phyloP scores from a whole-genome alignment of 2,888 invertebrate species.

The Shargacucullia verbasci region DNA sequence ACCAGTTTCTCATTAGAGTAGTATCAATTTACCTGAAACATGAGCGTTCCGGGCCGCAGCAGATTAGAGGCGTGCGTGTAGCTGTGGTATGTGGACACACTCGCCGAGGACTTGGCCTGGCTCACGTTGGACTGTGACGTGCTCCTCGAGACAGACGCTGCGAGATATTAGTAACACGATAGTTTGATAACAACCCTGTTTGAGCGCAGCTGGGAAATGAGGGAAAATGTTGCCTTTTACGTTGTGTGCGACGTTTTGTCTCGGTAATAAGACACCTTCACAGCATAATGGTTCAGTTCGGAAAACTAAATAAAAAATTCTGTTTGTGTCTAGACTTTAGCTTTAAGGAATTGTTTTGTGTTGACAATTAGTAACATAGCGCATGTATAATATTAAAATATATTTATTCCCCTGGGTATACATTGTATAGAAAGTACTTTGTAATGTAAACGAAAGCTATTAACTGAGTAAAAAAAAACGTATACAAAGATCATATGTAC shows the following conservation, averaged over 20 bases:
- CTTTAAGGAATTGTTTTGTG: neutral
- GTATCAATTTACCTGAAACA: slow-evolving; percentile 74
- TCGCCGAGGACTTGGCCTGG: slow-evolving; percentile 73
- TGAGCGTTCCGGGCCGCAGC: slow-evolving; percentile 74
- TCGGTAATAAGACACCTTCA: slow-evolving; percentile 29
- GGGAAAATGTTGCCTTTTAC: slow-evolving; percentile 18
- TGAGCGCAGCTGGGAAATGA: neutral
- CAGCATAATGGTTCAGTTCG: too few species aligned
- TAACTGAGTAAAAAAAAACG: too few species aligned
- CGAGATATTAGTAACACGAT: slow-evolving; percentile 46
- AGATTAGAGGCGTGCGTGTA: slow-evolving; percentile 68
- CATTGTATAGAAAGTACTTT: too few species aligned
- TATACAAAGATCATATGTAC: too few species aligned
- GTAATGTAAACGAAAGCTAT: too few species aligned
- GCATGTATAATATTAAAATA: too few species aligned
- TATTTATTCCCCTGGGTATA: neutral
- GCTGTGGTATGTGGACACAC: slow-evolving; percentile 74
- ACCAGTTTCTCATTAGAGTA: slow-evolving; percentile 21
- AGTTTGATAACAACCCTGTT: slow-evolving; percentile 55
- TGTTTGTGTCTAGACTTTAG: too few species aligned
- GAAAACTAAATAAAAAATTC: too few species aligned
- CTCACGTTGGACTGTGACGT: slow-evolving; percentile 76
- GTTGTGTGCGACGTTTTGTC: slow-evolving; percentile 11
- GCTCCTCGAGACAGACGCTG: slow-evolving; percentile 60
- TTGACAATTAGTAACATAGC: neutral